These are phyloP conservation scores for Galeruca laticollis DNA, from an alignment of 2,888 invertebrate species.

Conservation along the genomic window DNA sequence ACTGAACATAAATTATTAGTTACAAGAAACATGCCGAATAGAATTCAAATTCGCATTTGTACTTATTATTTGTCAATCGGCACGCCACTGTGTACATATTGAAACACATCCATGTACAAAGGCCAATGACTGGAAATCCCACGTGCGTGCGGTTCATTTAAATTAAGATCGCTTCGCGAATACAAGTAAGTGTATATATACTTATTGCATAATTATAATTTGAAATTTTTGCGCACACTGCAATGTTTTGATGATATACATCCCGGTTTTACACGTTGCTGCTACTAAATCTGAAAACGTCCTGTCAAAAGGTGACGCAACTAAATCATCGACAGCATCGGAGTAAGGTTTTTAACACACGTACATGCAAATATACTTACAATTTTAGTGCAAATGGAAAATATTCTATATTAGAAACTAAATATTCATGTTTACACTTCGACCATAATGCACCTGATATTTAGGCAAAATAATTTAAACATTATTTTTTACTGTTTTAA, in stretches of 20 bases:
- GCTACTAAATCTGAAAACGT: background rate
- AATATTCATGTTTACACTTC: no score
- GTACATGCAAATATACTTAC: background rate
- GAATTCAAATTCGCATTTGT: background rate
- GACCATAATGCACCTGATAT: no score
- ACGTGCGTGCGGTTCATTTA: slow-evolving; percentile 38
- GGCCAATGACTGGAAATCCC: slow-evolving; percentile 44
- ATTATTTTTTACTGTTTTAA: no score
- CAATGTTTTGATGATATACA: slow-evolving; percentile 34
- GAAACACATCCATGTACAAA: slow-evolving; percentile 19
- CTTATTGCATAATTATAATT: slow-evolving; percentile 28
- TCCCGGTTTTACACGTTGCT: slow-evolving; percentile 15
- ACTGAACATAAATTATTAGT: no score
- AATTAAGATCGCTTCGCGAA: slow-evolving; percentile 23
- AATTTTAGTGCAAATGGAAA: background rate
- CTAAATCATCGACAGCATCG: background rate
- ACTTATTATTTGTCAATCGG: background rate
- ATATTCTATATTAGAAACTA: no score
- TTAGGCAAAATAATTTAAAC: no score
- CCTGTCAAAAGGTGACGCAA: background rate
- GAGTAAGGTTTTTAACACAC: background rate
- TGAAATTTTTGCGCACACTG: slow-evolving; percentile 29
- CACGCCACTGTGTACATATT: slow-evolving; percentile 4
- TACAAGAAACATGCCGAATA: background rate
- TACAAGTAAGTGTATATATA: slow-evolving; percentile 13